Percentiles rank a stretch among this genome's conserved stretches.
Conservation (phyloP, 1,140 invertebrate species). For the Drosophila nasuta region DNA sequence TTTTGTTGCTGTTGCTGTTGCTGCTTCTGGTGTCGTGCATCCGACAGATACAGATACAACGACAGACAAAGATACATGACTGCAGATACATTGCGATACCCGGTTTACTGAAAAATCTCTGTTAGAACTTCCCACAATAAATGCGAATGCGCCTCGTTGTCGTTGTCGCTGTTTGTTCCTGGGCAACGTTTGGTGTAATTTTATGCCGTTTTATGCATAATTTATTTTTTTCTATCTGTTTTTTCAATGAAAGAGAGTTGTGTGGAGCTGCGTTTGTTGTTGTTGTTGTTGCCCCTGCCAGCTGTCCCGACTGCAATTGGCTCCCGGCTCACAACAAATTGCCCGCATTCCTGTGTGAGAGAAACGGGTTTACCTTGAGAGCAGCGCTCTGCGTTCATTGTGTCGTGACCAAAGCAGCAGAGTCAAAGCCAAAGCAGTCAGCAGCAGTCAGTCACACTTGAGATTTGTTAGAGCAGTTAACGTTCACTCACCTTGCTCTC, state of each 20-base stretch:
- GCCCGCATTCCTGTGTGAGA: slow-evolving; percentile 69
- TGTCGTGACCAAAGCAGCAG: slow-evolving; percentile 35
- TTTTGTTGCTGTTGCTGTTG: slow-evolving; percentile 2
- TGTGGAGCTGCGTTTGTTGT: not conserved
- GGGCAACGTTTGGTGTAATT: slow-evolving; percentile 70
- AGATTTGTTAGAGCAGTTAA: slow-evolving; percentile 6
- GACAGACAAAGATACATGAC: not conserved
- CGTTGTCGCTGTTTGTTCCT: slow-evolving; percentile 40
- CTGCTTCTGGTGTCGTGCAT: slow-evolving; percentile 33
- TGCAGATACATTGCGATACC: slow-evolving; percentile 8
- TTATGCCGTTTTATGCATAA: slow-evolving; percentile 76
- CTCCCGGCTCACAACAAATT: slow-evolving; percentile 54
- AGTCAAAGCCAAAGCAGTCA: not conserved
- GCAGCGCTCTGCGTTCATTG: slow-evolving; percentile 18
- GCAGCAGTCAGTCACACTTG: not conserved
- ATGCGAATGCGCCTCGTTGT: slow-evolving; percentile 27
- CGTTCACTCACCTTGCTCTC: slow-evolving; percentile 33
- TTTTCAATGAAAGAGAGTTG: slow-evolving; percentile 59
- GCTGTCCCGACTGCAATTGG: not conserved
- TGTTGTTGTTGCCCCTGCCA: not conserved
- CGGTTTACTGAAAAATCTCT: slow-evolving; percentile 28
- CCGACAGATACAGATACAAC: slow-evolving; percentile 36
- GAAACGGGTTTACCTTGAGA: slow-evolving; percentile 71
- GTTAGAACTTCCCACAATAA: slow-evolving; percentile 77
- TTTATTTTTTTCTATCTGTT: slow-evolving; percentile 60